Base-by-base conservation (phyloP, 2,888 invertebrate genomes). In the Thalpophila matura region DNA sequence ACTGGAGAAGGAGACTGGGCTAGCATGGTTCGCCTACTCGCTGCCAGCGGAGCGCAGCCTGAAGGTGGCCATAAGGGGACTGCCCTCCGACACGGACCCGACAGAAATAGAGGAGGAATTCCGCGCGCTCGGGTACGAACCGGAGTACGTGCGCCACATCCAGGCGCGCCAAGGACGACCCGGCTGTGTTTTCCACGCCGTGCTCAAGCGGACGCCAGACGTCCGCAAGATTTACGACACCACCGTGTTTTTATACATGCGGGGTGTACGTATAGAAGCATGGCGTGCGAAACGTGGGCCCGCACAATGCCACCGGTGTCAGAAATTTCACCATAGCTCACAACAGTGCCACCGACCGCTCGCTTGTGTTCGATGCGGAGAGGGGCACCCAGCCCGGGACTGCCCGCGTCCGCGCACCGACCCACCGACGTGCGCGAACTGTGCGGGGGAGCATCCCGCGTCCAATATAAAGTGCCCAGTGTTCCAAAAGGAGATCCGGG, bases 271-370 rank as follows among this genome's bases (percentile, higher is more conserved):
- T 0, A 62, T 74, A 0, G 78, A 79, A 14, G 69, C 71, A 0
- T 80, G 79, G 76, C 33, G 57, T 0, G 63, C 66, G 0, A 61
- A 66, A 5, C 45, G 31, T 0, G 72, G 74, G 3, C 75, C 75
- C 1, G 58, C 75, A 0, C 81, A 78, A 12, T 79, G 79, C 51
- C 70, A 79, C 51, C 20, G 69, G 1, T 81, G 81, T 62, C 78
- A 79, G 6, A 22, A 33, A 0, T 77, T 79, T 6, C 7, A 77
- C 4, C 80, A 82, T 56, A 3, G 2, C 0, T 37, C 37, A 1
- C 27, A 43, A n/a, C 31, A 26, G 0, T 54, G 33, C 24, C 54
- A 45, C 14, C 26, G 54, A 0, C 33, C 31, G 16, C 35, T 37
- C 16, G 24, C 35, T 10, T 40, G 40, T 4, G 40, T 40, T 10